Evolutionary conservation across 2,888 invertebrate genomes (phyloP), one percentile per base, ranked within the genome.

Genomic region (Bruchidius siliquastri): DNA sequence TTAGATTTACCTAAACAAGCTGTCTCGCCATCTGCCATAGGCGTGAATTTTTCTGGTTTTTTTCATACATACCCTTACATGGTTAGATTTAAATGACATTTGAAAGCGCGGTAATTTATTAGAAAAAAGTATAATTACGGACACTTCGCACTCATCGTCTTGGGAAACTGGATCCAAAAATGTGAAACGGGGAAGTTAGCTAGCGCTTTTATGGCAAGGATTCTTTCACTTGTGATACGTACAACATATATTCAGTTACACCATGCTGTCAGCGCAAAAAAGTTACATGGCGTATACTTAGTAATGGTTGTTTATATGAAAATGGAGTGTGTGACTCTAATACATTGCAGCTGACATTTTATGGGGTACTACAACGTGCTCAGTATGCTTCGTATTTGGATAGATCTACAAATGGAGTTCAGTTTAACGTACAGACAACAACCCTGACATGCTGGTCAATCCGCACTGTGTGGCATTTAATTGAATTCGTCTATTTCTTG

Each of bases 1-100:
- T 71, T 21, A 71, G 66, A 67, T 71, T 67, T 67, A 72, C 70
- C 72, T 72, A 70, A 72, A 67, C 69, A 66, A 70, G 70, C 32
- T 66, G 69, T 49, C 49, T 4, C 49, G 49, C 49, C 49, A 49
- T 49, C 8, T 49, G 49, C 49, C 49, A 49, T 13, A 49, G 49
- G 49, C 49, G 49, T 49, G 49, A 49, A 49, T 49, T 49, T 49
- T 49, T 49, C 49, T 49, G 18, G 49, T 49, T 49, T 49, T 49
- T 49, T 49, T 13, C 18, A 13, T 13, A 13, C 8, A 26, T 26
- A 26, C 26, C 49, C 49, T 13, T 13, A 49, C 3, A 49, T 13
- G 49, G 49, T 1, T 8, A 1, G 10, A 49, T 49, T 49, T 18
- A 18, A 49, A 49, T 49, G 49, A 49, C 49, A 49, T 49, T 49